These are phyloP conservation scores for Crypturellus undulatus DNA, from an alignment of 2,113 vertebrate species.

Conservation along the genomic window DNA sequence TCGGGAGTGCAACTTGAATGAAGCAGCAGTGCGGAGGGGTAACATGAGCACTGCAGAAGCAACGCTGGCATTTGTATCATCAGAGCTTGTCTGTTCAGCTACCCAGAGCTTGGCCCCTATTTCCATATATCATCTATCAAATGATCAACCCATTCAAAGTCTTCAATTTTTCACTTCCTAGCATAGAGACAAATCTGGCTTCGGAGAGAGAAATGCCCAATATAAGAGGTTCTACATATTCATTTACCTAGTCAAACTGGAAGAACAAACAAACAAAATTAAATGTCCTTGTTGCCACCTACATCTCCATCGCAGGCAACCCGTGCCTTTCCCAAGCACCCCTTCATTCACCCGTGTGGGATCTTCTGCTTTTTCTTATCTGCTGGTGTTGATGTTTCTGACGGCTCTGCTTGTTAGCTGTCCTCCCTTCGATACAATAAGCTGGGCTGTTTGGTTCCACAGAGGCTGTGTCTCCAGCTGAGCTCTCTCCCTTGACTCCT, in stretches of 20 bases:
- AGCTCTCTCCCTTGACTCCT: not conserved
- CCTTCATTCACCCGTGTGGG: not conserved
- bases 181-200: not conserved
- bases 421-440: not conserved
- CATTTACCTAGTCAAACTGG: not conserved
- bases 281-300: accelerated
- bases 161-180: not conserved
- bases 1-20: not conserved
- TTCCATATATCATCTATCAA: not conserved
- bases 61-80: not conserved
- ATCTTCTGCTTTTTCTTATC: not conserved
- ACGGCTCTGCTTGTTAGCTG: not conserved
- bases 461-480: not conserved
- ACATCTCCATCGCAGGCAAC: not conserved
- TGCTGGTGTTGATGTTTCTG: not conserved
- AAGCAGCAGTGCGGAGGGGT: not conserved
- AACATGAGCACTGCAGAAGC: not conserved
- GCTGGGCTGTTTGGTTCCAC: not conserved
- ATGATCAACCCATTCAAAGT: not conserved
- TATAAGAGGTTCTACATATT: not conserved
- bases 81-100: not conserved
- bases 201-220: not conserved
- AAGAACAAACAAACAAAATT: not conserved
- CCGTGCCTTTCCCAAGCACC: not conserved
- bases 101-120: not conserved